These are phyloP conservation scores for Musca domestica DNA, from an alignment of 1,140 invertebrate genomes.

Conservation along the genomic window DNA sequence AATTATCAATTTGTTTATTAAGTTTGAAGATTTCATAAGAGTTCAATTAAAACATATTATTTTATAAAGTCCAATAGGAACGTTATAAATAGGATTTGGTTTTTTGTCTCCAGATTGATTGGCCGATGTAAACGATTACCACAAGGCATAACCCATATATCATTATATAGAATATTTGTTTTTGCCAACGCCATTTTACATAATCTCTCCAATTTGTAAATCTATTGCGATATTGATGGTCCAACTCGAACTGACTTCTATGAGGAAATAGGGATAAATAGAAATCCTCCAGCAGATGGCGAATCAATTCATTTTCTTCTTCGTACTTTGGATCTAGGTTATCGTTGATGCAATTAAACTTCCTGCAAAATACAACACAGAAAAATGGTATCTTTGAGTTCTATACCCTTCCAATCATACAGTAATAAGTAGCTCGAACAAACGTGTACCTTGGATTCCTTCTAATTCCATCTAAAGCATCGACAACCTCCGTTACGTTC, in stretches of 20 bases:
- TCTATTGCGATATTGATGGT: no score
- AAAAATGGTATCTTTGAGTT: not conserved
- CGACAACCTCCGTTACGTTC: conserved; percentile 68
- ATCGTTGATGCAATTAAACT: conserved; percentile 86
- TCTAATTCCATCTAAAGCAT: conserved; percentile 69
- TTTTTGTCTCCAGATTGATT: conserved; percentile 45
- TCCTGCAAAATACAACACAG: conserved; percentile 58
- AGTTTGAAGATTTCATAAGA: no score
- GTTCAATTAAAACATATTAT: no score
- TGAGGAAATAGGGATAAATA: conserved; percentile 74
- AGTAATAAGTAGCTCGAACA: not conserved
- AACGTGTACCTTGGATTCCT: conserved; percentile 62
- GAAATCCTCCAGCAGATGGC: conserved; percentile 72
- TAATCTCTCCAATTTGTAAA: conserved; percentile 65
- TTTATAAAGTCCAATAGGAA: no score
- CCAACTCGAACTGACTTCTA: conserved; percentile 73
- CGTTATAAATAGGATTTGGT: no score
- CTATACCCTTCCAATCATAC: not conserved
- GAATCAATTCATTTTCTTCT: conserved; percentile 68
- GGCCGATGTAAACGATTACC: conserved; percentile 37
- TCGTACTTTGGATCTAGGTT: conserved; percentile 67
- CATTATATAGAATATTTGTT: conserved; percentile 40
- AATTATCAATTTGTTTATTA: no score
- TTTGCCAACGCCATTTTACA: conserved; percentile 60
- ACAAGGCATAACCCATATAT: conserved; percentile 41